These are phyloP conservation scores for Mormyrus hasselquistii DNA, from an alignment of 2,797 vertebrate genomes.

Conservation along the genomic window DNA sequence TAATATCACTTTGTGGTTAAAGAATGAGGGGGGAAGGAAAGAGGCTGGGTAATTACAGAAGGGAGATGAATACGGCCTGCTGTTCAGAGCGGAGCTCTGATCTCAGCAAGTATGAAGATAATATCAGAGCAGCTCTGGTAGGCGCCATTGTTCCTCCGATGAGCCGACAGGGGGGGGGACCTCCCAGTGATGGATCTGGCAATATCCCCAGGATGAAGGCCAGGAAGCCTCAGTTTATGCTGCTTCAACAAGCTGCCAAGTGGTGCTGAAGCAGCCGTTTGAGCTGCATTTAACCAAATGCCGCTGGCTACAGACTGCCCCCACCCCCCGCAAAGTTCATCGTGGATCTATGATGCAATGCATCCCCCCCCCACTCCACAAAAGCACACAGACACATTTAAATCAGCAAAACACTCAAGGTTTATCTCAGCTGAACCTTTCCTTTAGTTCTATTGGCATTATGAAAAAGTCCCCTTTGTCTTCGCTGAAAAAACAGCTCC, in stretches of 20 bases:
- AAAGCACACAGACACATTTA: not conserved
- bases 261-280: not conserved
- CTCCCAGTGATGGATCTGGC: not conserved
- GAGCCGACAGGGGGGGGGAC: not conserved
- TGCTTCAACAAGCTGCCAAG: not conserved
- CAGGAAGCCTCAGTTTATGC: not conserved
- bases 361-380: not conserved
- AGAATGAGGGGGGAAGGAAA: not conserved
- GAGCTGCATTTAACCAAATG: not conserved
- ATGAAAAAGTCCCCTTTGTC: not conserved
- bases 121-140: not conserved
- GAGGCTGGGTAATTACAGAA: not conserved
- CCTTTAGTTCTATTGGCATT: not conserved
- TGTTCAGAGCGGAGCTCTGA: not conserved
- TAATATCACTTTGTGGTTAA: not conserved
- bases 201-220: not conserved
- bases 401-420: not conserved
- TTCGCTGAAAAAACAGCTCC: not conserved
- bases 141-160: not conserved
- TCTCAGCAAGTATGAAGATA: conserved; percentile 6
- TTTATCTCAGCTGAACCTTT: not conserved
- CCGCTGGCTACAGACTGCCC: not conserved
- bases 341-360: not conserved
- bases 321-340: not conserved
- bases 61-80: not conserved